Evolutionary conservation across 2,113 vertebrate genomes (phyloP).

Genomic region (Ginglymostoma cirratum): DNA sequence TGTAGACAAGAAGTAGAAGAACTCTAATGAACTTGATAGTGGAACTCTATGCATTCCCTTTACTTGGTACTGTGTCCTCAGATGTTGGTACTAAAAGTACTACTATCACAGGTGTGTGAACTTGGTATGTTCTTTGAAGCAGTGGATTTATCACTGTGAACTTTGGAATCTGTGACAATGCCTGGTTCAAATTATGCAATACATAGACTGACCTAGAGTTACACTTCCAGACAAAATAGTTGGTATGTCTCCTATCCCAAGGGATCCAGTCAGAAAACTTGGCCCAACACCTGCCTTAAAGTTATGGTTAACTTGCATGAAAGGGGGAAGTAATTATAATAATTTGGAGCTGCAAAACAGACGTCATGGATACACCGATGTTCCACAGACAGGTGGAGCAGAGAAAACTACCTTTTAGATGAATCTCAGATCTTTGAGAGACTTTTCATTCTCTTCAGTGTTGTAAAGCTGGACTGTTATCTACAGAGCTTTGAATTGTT

Average conservation of each 20-base stretch:
- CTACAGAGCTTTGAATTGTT: not conserved
- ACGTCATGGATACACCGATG: not conserved
- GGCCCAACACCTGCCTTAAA: not conserved
- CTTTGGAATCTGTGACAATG: no score
- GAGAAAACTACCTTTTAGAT: not conserved
- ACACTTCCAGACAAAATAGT: not conserved
- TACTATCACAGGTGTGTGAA: no score
- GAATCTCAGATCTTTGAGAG: not conserved
- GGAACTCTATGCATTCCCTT: no score
- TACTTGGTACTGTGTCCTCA: no score
- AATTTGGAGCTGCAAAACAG: not conserved
- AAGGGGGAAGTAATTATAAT: not conserved
- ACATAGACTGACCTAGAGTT: not conserved
- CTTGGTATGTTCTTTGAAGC: no score
- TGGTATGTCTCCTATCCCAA: no score
- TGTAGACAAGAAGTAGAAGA: no score
- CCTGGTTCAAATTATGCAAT: not conserved
- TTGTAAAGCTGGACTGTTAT: not conserved
- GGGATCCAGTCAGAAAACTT: not conserved
- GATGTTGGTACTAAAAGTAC: no score
- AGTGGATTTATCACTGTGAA: no score
- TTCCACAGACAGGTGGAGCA: not conserved
- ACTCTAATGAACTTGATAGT: no score
- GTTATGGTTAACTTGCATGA: not conserved
- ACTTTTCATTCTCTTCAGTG: not conserved